Base-by-base conservation (phyloP, 2,888 invertebrate genomes). In the Timema cristinae region DNA sequence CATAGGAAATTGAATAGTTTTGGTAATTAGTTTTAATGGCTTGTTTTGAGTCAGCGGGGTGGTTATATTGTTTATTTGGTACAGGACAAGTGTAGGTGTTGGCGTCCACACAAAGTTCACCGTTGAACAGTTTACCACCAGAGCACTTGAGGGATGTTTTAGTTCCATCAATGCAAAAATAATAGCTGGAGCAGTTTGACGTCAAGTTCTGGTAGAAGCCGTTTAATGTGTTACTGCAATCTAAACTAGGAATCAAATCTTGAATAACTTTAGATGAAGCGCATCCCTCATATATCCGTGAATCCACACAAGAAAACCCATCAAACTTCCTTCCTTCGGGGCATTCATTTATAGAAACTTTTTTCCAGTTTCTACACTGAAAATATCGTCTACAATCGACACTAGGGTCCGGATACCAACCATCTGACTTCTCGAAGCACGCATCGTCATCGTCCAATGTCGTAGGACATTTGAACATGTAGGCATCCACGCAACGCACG, bases 201-300 rank as follows among this genome's bases (percentile, higher is more conserved):
- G 83, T 82, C 52, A 82, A 81, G 77, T 86, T 85, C 9, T 84
- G 81, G 81, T 82, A 88, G 81, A 88, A 88, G 4, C 88, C 88
- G 79, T 87, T 74, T 10, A 68, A 63, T 47, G 56, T 85, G 6
- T 81, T 79, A 70, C 81, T 79, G 79, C 86, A 85, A 47, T 75
- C 71, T 11, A 68, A 66, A 74, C 69, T 68, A 54, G 61, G 67
- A 7, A 59, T 69, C 7, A 67, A n/a, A n/a, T 69, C 15, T 7
- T 51, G 50, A 13, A 50, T 10, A 56, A 52, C n/a, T 56, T 48
- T 50, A 15, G 50, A 13, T 16, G 69, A 56, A n/a, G 75, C 76
- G 72, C 80, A 81, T 56, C 16, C 50, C n/a, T 50, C 77, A 77
- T 16, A 77, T 73, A 10, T 66, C 49, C 47, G 32, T 6, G 32